These are phyloP conservation scores for Silurus glanis DNA, from an alignment of 2,113 vertebrate species.

Conservation along the genomic window DNA sequence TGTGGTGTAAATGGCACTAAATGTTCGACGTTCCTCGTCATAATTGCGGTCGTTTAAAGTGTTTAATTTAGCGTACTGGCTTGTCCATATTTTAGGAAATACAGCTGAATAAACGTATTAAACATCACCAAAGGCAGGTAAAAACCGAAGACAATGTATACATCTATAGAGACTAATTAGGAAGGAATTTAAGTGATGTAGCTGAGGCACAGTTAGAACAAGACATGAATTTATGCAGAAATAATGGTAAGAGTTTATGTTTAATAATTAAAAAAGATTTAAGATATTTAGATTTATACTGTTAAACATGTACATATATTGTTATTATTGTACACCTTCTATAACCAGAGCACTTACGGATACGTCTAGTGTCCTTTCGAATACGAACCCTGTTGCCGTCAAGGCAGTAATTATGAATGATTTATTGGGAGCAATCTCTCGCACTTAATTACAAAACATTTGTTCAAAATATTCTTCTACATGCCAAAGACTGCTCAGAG, in stretches of 20 bases:
- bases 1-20: too few relatives aligned
- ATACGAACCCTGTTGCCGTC: constrained; percentile 56
- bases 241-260: background rate
- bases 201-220: background rate
- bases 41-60: background rate
- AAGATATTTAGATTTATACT: background rate
- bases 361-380: background rate
- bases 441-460: constrained; percentile 50
- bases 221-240: background rate
- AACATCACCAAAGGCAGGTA: background rate
- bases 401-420: constrained; percentile 42
- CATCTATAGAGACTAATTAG: background rate
- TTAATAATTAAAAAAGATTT: background rate
- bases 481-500: constrained; percentile 37
- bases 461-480: constrained; percentile 43
- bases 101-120: background rate
- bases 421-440: constrained; percentile 44
- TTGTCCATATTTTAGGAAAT: background rate
- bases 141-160: background rate
- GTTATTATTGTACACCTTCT: background rate
- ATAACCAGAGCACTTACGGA: constrained; percentile 1
- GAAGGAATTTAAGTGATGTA: background rate
- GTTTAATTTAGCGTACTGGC: background rate
- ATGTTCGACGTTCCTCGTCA: background rate
- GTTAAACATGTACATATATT: background rate